Evolutionary conservation across 2,113 vertebrate species (phyloP).

Genomic region (Asarcornis scutulata): DNA sequence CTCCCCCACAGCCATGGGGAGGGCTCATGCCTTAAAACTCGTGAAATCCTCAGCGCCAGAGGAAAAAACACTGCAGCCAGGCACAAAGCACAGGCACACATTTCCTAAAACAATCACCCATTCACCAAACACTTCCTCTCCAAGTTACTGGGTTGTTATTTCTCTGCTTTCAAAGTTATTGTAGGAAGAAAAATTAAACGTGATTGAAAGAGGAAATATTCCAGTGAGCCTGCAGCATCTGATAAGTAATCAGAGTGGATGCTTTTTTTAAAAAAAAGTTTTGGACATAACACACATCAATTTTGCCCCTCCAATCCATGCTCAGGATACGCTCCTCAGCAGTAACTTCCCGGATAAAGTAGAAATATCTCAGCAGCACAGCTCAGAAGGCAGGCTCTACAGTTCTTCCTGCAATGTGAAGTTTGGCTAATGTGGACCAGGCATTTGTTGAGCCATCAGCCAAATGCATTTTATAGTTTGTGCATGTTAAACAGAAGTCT

Average conservation of each 20-base stretch:
- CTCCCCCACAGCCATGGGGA: not conserved
- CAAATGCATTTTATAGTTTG: not conserved
- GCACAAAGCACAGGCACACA: not conserved
- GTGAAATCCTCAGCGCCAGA: not conserved
- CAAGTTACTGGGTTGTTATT: constrained; percentile 36
- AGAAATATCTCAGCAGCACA: not conserved
- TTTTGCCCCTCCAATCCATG: not conserved
- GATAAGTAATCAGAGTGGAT: constrained; percentile 17
- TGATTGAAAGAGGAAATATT: constrained; percentile 44
- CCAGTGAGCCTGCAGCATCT: not conserved
- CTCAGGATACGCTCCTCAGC: not conserved
- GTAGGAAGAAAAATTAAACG: constrained; percentile 14
- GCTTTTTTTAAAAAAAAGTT: not conserved
- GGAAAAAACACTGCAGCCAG: not conserved
- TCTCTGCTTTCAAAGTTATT: constrained; percentile 21
- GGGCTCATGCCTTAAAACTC: not conserved
- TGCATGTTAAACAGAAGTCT: not conserved
- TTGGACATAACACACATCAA: not conserved
- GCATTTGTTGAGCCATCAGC: not conserved
- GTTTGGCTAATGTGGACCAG: not conserved
- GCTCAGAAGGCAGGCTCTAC: not conserved
- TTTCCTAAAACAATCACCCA: constrained; percentile 35
- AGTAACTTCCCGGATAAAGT: not conserved
- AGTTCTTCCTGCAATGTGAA: not conserved
- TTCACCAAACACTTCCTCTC: constrained; percentile 47